A percentile compares a stretch with the other conserved stretches of the same genome.
These are phyloP conservation scores for Oxygymnocypris stewartii DNA, from an alignment of 2,113 vertebrate species.

Conservation along the genomic window DNA sequence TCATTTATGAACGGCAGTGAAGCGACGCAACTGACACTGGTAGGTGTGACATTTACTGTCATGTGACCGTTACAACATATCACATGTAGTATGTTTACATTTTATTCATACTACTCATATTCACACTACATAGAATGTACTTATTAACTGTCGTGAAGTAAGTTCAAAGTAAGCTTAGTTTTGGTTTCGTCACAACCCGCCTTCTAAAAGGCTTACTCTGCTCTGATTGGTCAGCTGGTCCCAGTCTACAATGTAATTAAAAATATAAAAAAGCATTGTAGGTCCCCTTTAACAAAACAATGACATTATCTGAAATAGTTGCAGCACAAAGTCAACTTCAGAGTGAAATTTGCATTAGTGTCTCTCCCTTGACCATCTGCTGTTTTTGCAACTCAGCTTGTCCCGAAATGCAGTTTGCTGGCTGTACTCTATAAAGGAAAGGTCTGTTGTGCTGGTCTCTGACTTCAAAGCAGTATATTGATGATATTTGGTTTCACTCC, in stretches of 20 bases:
- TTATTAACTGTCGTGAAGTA: neutral
- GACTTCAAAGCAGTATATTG: neutral
- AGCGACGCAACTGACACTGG: too few relatives aligned
- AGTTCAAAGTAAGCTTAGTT: neutral
- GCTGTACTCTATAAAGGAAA: neutral
- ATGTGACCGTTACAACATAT: too few relatives aligned
- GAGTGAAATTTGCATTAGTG: slow-evolving; percentile 13
- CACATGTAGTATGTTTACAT: too few relatives aligned
- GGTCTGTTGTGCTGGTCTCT: neutral
- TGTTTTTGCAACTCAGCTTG: slow-evolving; percentile 13
- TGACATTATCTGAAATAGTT: neutral
- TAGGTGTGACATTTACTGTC: too few relatives aligned
- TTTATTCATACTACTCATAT: too few relatives aligned
- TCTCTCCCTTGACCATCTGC: slow-evolving; percentile 14
- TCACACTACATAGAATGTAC: neutral
- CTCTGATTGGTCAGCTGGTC: too few relatives aligned
- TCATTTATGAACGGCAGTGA: too few relatives aligned
- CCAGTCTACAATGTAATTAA: too few relatives aligned
- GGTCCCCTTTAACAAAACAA: neutral
- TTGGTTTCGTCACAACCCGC: too few relatives aligned
- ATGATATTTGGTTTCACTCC: neutral
- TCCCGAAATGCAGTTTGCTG: slow-evolving; percentile 18
- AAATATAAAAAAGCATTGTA: neutral
- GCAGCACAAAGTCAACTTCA: slow-evolving; percentile 8
- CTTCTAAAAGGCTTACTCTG: too few relatives aligned